Evolutionary conservation across 2,888 invertebrate species (phyloP), one percentile per base, ranked within the genome.

Genomic region (Cryptocephalus moraei): DNA sequence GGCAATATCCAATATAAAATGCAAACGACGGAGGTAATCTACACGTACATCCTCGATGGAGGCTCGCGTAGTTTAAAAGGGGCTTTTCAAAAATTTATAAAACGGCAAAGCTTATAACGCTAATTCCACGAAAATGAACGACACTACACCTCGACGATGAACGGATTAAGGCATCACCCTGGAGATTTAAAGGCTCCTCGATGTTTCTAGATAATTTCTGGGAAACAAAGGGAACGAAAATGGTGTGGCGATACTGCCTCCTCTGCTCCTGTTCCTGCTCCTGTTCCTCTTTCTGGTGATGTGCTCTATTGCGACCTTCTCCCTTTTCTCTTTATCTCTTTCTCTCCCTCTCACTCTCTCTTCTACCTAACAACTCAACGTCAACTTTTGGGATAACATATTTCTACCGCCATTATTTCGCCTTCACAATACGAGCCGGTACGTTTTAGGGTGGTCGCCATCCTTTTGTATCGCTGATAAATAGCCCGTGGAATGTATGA

Each of bases 81-180:
- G 49, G 50, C 52, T 53, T 53, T 57, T 61, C 52, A 59, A 59
- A 59, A 60, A 60, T 60, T 55, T 55, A 61, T 59, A 54, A 53
- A 58, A 57, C 56, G 49, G 47, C 45, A 50, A 51, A 48, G 54
- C 53, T 55, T 56, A 54, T 56, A 56, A 49, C 53, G 57, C 56
- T 56, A 59, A 60, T 59, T 56, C 54, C 52, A 52, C 49, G 51
- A 52, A 52, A 55, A 55, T 58, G 61, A 59, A 52, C 57, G 59
- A 60, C 59, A 58, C 53, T 52, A 57, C 54, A 58, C 56, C 58
- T 22, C 22, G 54, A 56, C 57, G 52, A 49, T 54, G 50, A 55
- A 48, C 51, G 57, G 61, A 60, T 62, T 60, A 62, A 58, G 58
- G 56, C 53, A 57, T 58, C 57, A 59, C 61, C 62, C 62, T 52